Evolutionary conservation across 1,140 invertebrate species (phyloP).

Genomic region (Pseudomyrmex flavicornis): DNA sequence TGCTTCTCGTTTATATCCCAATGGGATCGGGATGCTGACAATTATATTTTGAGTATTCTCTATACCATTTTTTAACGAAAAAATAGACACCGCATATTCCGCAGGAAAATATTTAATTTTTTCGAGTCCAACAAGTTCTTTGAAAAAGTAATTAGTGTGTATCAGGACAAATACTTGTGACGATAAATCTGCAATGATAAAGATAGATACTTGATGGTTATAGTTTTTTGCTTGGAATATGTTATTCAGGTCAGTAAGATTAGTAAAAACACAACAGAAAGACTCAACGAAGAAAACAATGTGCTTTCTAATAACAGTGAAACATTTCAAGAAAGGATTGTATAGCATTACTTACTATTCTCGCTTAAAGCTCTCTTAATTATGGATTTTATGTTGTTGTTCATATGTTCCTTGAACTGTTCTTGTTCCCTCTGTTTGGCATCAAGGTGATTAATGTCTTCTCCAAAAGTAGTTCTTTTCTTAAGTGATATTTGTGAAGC

Average conservation of each 20-base stretch:
- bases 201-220: constrained; percentile 6
- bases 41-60: constrained; percentile 84
- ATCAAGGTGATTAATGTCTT: constrained; percentile 62
- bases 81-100: constrained; percentile 81
- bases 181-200: constrained; percentile 67
- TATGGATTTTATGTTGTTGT: constrained; percentile 61
- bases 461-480: constrained; percentile 72
- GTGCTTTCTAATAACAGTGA: not conserved
- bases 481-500: not conserved
- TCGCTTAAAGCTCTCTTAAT: constrained; percentile 47
- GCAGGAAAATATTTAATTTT: constrained; percentile 77
- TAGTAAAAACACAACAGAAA: too few relatives aligned
- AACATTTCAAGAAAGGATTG: not conserved
- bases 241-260: not conserved
- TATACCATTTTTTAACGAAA: constrained; percentile 85
- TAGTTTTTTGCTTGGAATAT: not conserved
- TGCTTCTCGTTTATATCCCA: constrained; percentile 85
- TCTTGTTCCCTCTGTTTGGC: constrained; percentile 20
- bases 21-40: constrained; percentile 83
- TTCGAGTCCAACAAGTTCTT: constrained; percentile 56
- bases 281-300: not conserved
- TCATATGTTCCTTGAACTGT: constrained; percentile 71
- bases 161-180: constrained; percentile 80
- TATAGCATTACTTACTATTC: constrained; percentile 58
- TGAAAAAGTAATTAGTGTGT: constrained; percentile 83